Evolutionary conservation across 1,140 invertebrate species (phyloP), one percentile per base, ranked within the genome.

Genomic region (Drosophila arawakana): DNA sequence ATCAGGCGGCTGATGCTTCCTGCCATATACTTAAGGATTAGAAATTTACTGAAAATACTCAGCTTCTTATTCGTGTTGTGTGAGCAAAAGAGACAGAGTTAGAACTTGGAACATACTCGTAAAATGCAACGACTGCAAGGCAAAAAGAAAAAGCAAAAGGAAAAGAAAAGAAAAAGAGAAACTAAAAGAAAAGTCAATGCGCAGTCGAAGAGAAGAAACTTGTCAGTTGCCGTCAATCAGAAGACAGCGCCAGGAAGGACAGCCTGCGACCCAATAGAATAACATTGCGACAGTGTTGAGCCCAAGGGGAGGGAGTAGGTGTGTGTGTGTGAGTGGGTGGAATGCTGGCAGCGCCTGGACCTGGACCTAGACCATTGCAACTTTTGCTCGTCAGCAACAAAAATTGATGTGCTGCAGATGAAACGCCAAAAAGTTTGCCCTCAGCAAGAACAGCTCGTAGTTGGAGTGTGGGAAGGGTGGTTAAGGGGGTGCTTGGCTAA

Each of bases 321-420:
- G 50, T 50, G 74, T 58, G 10, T 43, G 44, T 30, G 63, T 41
- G 37, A 46, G 50, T 52, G 74, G 63, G 10, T 13, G 47, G 52
- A 21, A 21, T 47, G 43, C 63, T 79, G 61, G 57, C 62, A 73
- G 18, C 62, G 81, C 66, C 35, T 58, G 50, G 39, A 54, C 18
- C 50, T 55, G 73, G 59, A 72, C 74, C 21, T 67, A 46, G 78
- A 78, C 67, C 76, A 86, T 78, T 89, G 84, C 85, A 90, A 90
- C 81, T 90, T 90, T 90, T 90, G 85, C 85, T 90, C 85, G 85
- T 90, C 85, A 90, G 85, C 85, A 90, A 90, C 85, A 90, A 90
- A 90, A 90, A 90, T 90, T 90, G 85, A 90, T 90, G 85, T 81
- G 85, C 85, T 90, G 85, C 85, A 90, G 85, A 90, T 90, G 85